These are phyloP conservation scores for Dreissena rostriformis DNA, from an alignment of 1,140 invertebrate species.

Conservation along the genomic window DNA sequence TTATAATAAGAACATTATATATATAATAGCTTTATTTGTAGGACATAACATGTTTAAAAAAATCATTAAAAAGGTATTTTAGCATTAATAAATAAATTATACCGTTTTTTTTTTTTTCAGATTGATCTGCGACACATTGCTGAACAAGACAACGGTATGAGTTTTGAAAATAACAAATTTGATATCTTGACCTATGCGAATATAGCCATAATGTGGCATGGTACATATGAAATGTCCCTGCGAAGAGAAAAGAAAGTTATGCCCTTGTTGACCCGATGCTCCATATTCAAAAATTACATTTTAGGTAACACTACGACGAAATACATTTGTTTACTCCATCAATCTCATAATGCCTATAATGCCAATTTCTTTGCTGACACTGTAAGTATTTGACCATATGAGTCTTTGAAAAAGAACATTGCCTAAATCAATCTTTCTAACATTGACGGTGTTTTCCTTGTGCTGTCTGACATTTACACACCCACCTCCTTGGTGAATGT, in stretches of 20 bases:
- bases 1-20: constrained; percentile 2
- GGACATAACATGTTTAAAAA: neutral
- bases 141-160: neutral
- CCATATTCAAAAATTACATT: constrained; percentile 81
- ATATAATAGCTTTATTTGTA: neutral
- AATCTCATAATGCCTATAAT: constrained; percentile 81
- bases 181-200: constrained; percentile 76
- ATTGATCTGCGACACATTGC: constrained; percentile 22
- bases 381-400: constrained; percentile 99
- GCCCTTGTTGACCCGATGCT: constrained; percentile 73
- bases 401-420: constrained; percentile 99
- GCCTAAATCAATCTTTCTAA: constrained; percentile 99
- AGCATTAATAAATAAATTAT: neutral
- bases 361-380: constrained; percentile 93
- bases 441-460: constrained; percentile 99
- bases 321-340: constrained; percentile 81
- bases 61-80: neutral
- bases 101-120: neutral
- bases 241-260: constrained; percentile 73
- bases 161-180: neutral
- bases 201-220: constrained; percentile 93
- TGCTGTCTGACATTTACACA: constrained; percentile 99
- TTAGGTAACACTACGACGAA: constrained; percentile 77
- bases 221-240: constrained; percentile 91
- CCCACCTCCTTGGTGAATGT: constrained; percentile 99